Evolutionary conservation across 2,888 invertebrate species (phyloP).

Genomic region (Stenodema calcarata): DNA sequence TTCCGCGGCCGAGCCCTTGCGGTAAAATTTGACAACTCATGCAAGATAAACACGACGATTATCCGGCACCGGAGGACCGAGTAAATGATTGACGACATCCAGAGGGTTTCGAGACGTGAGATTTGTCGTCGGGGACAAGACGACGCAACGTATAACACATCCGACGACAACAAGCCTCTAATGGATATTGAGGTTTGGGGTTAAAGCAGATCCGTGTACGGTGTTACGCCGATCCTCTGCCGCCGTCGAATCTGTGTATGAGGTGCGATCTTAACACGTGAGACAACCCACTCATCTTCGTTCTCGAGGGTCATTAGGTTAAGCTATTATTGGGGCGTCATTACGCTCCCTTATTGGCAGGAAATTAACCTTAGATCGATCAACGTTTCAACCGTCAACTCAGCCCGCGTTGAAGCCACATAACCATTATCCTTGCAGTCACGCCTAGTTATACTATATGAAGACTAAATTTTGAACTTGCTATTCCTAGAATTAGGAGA

Average conservation of each 20-base stretch:
- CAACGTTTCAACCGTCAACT: background rate
- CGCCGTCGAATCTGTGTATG: no score
- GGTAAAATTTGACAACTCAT: constrained; percentile 15
- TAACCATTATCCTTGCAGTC: background rate
- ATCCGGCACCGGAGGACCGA: background rate
- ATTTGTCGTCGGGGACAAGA: background rate
- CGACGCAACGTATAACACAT: background rate
- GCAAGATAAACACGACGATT: constrained; percentile 7
- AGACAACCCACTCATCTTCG: constrained; percentile 7
- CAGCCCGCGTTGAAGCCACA: background rate
- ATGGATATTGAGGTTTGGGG: background rate
- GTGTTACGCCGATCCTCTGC: background rate
- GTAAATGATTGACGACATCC: constrained; percentile 2
- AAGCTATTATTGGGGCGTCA: constrained; percentile 1
- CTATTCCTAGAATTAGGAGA: background rate
- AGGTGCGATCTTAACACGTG: background rate
- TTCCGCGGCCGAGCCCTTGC: background rate
- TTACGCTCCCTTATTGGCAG: background rate
- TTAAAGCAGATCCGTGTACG: constrained; percentile 19
- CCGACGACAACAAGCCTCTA: background rate
- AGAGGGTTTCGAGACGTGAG: background rate
- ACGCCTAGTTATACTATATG: background rate
- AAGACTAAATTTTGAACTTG: background rate
- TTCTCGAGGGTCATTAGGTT: constrained; percentile 6
- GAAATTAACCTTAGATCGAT: background rate